Evolutionary conservation across 2,797 vertebrate genomes (phyloP).

Genomic region (Ptychadena robeensis): DNA sequence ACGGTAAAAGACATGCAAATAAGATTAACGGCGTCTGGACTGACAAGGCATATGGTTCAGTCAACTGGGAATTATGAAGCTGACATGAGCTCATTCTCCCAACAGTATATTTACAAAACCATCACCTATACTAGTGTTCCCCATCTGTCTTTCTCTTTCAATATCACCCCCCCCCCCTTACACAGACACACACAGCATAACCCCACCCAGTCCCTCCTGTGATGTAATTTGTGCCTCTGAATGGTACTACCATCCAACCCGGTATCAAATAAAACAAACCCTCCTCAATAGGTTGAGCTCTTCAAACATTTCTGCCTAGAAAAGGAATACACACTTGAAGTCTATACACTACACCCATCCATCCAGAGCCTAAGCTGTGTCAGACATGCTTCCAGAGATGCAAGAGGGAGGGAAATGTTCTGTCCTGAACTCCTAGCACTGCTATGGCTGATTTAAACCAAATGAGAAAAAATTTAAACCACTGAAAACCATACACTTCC

Average conservation of each 20-base stretch:
- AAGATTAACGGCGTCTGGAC: conserved; percentile 33
- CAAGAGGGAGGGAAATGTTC: conserved; percentile 44
- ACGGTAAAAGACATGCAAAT: conserved; percentile 37
- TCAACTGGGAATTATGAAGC: conserved; percentile 39
- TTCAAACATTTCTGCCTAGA: conserved; percentile 44
- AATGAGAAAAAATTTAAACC: conserved; percentile 58
- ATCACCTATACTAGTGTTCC: conserved; percentile 26
- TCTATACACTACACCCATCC: conserved; percentile 9
- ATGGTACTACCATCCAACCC: conserved; percentile 55
- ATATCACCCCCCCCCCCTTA: conserved; percentile 3
- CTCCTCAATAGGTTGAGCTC: conserved; percentile 50
- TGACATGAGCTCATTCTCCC: conserved; percentile 58
- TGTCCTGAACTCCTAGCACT: conserved; percentile 12
- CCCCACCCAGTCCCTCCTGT: conserved; percentile 50
- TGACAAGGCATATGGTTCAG: conserved; percentile 35
- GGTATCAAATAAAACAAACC: conserved; percentile 57
- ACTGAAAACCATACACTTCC: conserved; percentile 43
- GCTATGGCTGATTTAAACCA: conserved; percentile 56
- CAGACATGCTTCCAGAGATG: conserved; percentile 45
- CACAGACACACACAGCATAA: conserved; percentile 25
- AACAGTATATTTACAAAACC: conserved; percentile 54
- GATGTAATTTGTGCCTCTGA: conserved; percentile 55
- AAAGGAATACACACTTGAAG: conserved; percentile 47
- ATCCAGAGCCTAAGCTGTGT: conserved; percentile 13
- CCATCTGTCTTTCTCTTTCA: conserved; percentile 37